Percentiles rank a stretch among this genome's conserved stretches.
Evolutionary conservation across 2,113 vertebrate species (phyloP).

Genomic region (Eolophus roseicapilla): DNA sequence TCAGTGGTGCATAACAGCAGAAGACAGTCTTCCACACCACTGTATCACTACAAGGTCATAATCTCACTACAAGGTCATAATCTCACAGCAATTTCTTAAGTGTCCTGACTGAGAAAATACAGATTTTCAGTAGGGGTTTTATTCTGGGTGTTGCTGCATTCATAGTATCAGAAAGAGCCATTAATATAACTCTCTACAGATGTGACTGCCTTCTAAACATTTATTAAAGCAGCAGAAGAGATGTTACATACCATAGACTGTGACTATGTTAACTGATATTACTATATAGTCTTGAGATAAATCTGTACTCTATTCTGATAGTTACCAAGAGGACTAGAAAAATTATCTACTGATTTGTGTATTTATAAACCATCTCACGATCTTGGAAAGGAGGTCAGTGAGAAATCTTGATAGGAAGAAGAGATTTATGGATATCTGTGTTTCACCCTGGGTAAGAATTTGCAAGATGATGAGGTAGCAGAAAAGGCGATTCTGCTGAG

Average conservation of each 20-base stretch:
- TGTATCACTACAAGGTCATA: slow-evolving; percentile 45
- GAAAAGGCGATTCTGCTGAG: not conserved
- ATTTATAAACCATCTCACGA: not conserved
- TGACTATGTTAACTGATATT: not conserved
- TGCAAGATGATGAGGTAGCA: not conserved
- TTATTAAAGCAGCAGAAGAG: not conserved
- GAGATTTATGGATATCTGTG: not conserved
- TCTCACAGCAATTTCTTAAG: slow-evolving; percentile 6
- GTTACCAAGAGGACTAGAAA: not conserved
- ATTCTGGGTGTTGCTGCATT: not conserved
- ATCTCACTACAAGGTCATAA: slow-evolving; percentile 31
- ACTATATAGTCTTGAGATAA: not conserved
- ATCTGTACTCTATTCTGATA: not conserved
- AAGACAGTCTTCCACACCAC: slow-evolving; percentile 11
- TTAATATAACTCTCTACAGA: not conserved
- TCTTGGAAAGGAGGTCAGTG: not conserved
- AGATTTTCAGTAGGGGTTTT: not conserved
- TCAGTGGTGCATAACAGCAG: slow-evolving; percentile 27
- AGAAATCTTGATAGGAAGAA: not conserved
- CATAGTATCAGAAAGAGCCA: not conserved
- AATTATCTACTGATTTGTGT: not conserved
- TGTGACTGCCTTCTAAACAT: not conserved
- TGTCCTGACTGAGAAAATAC: not conserved
- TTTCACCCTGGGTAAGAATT: slow-evolving; percentile 1
- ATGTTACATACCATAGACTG: not conserved